Evolutionary conservation across 2,113 vertebrate genomes (phyloP).

Genomic region (Thomomys bottae): DNA sequence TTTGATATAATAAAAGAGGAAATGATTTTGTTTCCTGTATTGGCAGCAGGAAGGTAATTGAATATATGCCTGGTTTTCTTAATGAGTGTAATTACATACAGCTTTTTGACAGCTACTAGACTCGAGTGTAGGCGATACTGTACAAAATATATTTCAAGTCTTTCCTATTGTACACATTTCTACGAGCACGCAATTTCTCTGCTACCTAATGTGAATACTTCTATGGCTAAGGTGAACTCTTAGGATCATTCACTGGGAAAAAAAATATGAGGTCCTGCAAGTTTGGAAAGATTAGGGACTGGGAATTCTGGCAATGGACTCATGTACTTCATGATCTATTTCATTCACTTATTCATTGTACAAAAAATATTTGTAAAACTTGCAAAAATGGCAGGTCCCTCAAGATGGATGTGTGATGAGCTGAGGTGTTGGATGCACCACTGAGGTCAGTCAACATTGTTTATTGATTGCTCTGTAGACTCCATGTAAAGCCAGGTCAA

Average conservation of each 20-base stretch:
- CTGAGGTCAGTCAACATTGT: slow-evolving; percentile 65
- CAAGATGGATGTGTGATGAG: slow-evolving; percentile 51
- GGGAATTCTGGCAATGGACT: slow-evolving; percentile 55
- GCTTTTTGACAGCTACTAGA: slow-evolving; percentile 78
- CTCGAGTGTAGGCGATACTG: slow-evolving; percentile 12
- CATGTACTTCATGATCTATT: slow-evolving; percentile 2
- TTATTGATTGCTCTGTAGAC: slow-evolving; percentile 69
- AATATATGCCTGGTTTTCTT: slow-evolving; percentile 84
- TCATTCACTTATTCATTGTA: slow-evolving; percentile 52
- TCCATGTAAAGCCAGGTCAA: neutral
- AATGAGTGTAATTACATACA: slow-evolving; percentile 83
- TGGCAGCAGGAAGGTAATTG: slow-evolving; percentile 84
- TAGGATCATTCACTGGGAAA: neutral
- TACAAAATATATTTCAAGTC: slow-evolving; percentile 14
- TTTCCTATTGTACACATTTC: neutral
- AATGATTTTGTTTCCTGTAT: slow-evolving; percentile 84
- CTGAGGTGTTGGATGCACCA: slow-evolving; percentile 54
- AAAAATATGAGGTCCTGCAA: neutral
- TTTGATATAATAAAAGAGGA: slow-evolving; percentile 87
- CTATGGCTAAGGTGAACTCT: neutral
- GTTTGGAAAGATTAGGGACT: neutral
- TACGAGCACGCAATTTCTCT: neutral
- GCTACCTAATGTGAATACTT: neutral
- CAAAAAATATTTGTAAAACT: slow-evolving; percentile 76
- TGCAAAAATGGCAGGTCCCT: slow-evolving; percentile 75